Evolutionary conservation across 2,888 invertebrate species (phyloP).

Genomic region (Argynnis bischoffii): DNA sequence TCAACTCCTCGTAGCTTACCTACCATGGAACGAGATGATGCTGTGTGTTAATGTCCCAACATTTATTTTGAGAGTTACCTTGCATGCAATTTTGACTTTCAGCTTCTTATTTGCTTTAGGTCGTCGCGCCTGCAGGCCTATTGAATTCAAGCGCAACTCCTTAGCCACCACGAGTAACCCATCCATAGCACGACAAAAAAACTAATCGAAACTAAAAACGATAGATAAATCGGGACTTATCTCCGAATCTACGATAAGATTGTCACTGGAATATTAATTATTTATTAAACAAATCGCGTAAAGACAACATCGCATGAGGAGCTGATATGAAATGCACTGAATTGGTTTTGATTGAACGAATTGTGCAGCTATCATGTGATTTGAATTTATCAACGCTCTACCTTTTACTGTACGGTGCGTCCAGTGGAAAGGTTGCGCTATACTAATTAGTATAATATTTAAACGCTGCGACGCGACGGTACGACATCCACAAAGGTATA

Average conservation of each 20-base stretch:
- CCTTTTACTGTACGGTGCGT: background rate
- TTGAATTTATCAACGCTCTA: slow-evolving; percentile 15
- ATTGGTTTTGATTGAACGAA: slow-evolving; percentile 23
- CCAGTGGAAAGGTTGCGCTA: background rate
- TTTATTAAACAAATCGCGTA: slow-evolving; percentile 1
- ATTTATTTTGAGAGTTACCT: slow-evolving; percentile 36
- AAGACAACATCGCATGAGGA: background rate
- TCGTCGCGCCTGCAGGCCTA: slow-evolving; percentile 58
- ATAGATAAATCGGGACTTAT: slow-evolving; percentile 26
- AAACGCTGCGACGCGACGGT: no score
- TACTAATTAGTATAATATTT: background rate
- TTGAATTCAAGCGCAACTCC: slow-evolving; percentile 51
- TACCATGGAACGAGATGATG: no score
- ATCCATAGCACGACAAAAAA: slow-evolving; percentile 27
- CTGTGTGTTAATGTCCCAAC: no score
- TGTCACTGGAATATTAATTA: slow-evolving; percentile 23
- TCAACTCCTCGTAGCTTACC: no score
- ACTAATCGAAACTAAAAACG: slow-evolving; percentile 20
- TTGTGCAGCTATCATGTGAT: slow-evolving; percentile 23
- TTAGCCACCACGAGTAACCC: slow-evolving; percentile 34
- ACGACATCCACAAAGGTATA: no score
- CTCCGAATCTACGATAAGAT: slow-evolving; percentile 33
- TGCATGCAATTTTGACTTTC: slow-evolving; percentile 44
- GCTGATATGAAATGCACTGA: slow-evolving; percentile 21
- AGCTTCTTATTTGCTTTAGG: slow-evolving; percentile 42